phyloP scores from a whole-genome alignment of 2,888 invertebrate species.

The Alloplasta piceator region DNA sequence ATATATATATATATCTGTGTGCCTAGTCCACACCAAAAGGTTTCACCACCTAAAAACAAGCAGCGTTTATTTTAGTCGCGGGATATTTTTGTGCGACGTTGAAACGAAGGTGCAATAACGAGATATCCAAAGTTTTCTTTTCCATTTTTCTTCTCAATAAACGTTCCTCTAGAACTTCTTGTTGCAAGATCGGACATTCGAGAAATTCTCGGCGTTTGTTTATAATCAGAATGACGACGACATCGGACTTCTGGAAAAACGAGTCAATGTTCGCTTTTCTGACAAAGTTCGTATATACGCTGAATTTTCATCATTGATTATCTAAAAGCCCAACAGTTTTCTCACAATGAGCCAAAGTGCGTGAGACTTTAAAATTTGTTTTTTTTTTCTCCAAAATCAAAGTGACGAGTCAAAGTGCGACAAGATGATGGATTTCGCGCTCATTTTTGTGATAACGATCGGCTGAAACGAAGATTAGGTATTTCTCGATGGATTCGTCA shows the following conservation, averaged over 20 bases:
- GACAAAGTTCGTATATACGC: conserved; percentile 68
- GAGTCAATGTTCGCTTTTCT: conserved; percentile 64
- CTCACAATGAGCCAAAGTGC: too few relatives aligned
- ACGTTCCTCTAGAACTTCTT: conserved; percentile 14
- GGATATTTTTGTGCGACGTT: conserved; percentile 69
- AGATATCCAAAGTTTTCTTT: conserved; percentile 38
- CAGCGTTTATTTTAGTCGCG: conserved; percentile 65
- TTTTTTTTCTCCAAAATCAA: conserved; percentile 36
- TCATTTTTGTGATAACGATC: background rate
- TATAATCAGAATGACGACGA: conserved; percentile 43
- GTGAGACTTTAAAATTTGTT: background rate
- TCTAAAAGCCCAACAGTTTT: too few relatives aligned
- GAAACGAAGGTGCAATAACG: conserved; percentile 68
- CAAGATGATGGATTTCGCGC: background rate
- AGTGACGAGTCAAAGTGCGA: background rate
- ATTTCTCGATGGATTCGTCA: background rate
- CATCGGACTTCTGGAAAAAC: conserved; percentile 56
- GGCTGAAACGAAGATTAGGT: too few relatives aligned
- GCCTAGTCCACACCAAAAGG: conserved; percentile 42
- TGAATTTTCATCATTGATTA: too few relatives aligned
- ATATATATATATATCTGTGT: too few relatives aligned
- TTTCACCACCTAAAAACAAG: conserved; percentile 63
- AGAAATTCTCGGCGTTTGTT: background rate
- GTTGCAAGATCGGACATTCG: conserved; percentile 22
- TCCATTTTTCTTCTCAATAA: conserved; percentile 16